These are phyloP conservation scores for Nineta flava DNA, from an alignment of 2,888 invertebrate species.

Conservation along the genomic window DNA sequence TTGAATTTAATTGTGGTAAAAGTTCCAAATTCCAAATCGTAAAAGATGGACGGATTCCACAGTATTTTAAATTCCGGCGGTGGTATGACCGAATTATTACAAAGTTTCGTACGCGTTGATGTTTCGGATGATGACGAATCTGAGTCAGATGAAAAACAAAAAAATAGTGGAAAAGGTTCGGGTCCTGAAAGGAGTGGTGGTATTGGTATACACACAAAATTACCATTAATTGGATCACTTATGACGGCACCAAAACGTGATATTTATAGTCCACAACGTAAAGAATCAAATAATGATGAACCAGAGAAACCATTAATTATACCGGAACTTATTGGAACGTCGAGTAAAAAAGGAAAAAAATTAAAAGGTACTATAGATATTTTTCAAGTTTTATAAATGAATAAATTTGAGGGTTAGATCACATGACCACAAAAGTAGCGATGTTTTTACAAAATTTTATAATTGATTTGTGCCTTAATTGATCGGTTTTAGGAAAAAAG, in stretches of 20 bases:
- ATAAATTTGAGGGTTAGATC: too few relatives aligned
- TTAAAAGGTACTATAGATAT: too few relatives aligned
- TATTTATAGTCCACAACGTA: conserved; percentile 20
- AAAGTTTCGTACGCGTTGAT: conserved; percentile 62
- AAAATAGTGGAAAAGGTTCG: not conserved
- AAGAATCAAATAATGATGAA: conserved; percentile 22
- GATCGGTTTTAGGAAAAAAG: too few relatives aligned
- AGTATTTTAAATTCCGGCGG: conserved; percentile 50
- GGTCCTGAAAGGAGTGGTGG: not conserved
- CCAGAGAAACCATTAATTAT: not conserved
- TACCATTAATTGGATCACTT: conserved; percentile 14
- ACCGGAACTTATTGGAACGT: conserved; percentile 16
- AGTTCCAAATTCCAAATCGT: too few relatives aligned
- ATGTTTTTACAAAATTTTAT: too few relatives aligned
- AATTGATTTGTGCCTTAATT: too few relatives aligned
- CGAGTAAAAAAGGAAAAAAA: too few relatives aligned
- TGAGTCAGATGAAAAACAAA: conserved; percentile 5
- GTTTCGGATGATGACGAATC: conserved; percentile 23
- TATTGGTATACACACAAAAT: not conserved
- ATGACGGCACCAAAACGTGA: conserved; percentile 24
- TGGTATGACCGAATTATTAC: conserved; percentile 52
- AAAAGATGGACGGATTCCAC: conserved; percentile 18
- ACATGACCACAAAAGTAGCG: too few relatives aligned
- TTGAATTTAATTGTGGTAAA: too few relatives aligned
- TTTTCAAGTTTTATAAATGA: too few relatives aligned